phyloP scores from a whole-genome alignment of 2,888 invertebrate species.

The Phaonia tiefii region DNA sequence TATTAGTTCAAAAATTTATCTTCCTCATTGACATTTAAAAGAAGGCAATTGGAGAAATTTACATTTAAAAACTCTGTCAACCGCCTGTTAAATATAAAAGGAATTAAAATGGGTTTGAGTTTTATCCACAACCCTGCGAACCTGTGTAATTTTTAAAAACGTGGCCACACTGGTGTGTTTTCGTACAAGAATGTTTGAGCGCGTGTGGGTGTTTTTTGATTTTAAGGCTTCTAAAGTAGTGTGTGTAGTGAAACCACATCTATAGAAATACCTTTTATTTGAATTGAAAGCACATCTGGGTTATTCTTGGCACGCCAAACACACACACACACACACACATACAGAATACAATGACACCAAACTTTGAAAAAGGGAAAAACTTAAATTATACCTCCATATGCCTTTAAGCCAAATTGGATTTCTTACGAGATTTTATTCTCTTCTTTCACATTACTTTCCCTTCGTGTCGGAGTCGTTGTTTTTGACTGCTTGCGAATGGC shows the following conservation, averaged over 20 bases:
- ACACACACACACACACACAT: slow-evolving; percentile 9
- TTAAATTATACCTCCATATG: slow-evolving; percentile 63
- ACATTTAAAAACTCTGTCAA: too few relatives aligned
- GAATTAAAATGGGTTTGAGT: too few relatives aligned
- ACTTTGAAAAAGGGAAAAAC: slow-evolving; percentile 35
- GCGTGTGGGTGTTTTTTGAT: too few relatives aligned
- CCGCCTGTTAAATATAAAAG: too few relatives aligned
- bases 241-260: slow-evolving; percentile 34
- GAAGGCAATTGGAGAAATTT: too few relatives aligned
- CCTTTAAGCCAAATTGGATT: slow-evolving; percentile 63
- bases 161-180: background rate
- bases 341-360: background rate
- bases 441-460: background rate
- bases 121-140: too few relatives aligned
- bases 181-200: background rate
- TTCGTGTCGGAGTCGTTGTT: slow-evolving; percentile 15
- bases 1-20: too few relatives aligned
- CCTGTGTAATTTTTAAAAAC: too few relatives aligned
- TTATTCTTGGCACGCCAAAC: slow-evolving; percentile 51
- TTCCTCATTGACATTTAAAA: too few relatives aligned
- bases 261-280: slow-evolving; percentile 52
- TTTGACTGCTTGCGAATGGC: slow-evolving; percentile 29
- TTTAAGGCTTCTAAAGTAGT: slow-evolving; percentile 9
- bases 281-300: slow-evolving; percentile 66
- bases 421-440: slow-evolving; percentile 43